Conservation (phyloP, 2,113 vertebrate species). For the Aptenodytes forsteri region DNA sequence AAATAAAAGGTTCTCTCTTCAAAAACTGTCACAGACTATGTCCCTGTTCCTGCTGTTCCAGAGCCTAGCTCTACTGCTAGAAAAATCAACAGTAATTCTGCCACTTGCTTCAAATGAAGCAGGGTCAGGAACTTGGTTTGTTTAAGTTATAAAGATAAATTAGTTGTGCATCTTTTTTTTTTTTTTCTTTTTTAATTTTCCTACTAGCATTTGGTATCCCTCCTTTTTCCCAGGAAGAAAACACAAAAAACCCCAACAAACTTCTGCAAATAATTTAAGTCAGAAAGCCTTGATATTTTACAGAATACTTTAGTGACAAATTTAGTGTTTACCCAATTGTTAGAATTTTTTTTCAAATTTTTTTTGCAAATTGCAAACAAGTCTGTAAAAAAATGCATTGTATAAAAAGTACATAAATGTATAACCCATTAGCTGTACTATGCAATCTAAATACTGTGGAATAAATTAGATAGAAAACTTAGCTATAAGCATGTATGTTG, state of each 20-base stretch:
- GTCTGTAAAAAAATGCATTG: slow-evolving; percentile 69
- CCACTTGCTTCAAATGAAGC: not conserved
- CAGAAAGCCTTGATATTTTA: slow-evolving; percentile 66
- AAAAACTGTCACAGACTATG: not conserved
- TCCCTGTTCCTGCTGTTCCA: not conserved
- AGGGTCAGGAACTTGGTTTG: not conserved
- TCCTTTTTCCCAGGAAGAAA: slow-evolving; percentile 10
- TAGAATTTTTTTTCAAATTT: not conserved
- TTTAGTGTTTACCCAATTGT: slow-evolving; percentile 52
- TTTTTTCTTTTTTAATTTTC: not conserved
- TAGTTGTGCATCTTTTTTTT: slow-evolving; percentile 7
- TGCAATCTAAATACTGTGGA: slow-evolving; percentile 86
- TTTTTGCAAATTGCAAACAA: slow-evolving; percentile 69
- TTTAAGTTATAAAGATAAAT: slow-evolving; percentile 34
- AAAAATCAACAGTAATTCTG: not conserved
- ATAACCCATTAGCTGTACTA: slow-evolving; percentile 86
- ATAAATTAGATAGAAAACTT: slow-evolving; percentile 89
- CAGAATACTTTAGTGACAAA: slow-evolving; percentile 54
- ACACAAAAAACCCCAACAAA: not conserved
- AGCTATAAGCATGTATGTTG: slow-evolving; percentile 83
- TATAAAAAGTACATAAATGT: slow-evolving; percentile 76
- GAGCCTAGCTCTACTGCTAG: not conserved
- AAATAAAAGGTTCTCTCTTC: not conserved
- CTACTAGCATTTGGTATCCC: not conserved
- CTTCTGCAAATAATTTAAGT: slow-evolving; percentile 55